Conservation (phyloP, 2,113 vertebrate species). For the Syngnathus typhle region DNA sequence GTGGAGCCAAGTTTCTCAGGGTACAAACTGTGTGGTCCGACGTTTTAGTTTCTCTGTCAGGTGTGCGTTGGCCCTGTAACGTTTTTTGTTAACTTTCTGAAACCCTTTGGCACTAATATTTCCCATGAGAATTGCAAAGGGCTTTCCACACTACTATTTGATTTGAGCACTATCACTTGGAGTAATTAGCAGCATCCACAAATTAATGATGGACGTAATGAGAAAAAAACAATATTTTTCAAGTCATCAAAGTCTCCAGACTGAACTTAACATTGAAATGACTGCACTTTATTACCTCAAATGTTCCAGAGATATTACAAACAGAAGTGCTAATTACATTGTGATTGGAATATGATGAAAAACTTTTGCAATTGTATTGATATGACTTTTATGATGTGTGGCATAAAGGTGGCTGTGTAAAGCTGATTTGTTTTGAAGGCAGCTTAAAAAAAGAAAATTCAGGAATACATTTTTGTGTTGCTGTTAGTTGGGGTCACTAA, state of each 20-base stretch:
- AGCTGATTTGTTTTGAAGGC: constrained; percentile 30
- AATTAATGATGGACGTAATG: neutral
- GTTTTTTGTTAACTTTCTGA: constrained; percentile 54
- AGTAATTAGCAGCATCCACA: constrained; percentile 22
- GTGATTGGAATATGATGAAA: neutral
- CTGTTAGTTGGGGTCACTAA: constrained; percentile 5
- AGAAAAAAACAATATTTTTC: constrained; percentile 1
- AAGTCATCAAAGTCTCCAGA: neutral
- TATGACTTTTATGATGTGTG: neutral
- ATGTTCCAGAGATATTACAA: neutral
- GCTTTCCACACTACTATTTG: constrained; percentile 3
- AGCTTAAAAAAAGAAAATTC: neutral
- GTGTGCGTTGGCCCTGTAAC: constrained; percentile 47
- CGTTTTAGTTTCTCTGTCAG: constrained; percentile 42
- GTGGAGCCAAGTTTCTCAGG: constrained; percentile 45
- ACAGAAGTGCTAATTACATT: neutral
- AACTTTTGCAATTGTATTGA: too few species aligned
- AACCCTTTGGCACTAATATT: constrained; percentile 36
- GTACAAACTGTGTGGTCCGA: constrained; percentile 61
- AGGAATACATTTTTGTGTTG: constrained; percentile 19
- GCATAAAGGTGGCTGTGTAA: constrained; percentile 40
- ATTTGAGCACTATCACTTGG: constrained; percentile 1
- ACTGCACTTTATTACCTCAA: neutral
- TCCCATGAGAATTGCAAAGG: constrained; percentile 18
- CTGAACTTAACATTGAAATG: neutral